A percentile compares a stretch with the other conserved stretches of the same genome.
Conservation (phyloP, 2,888 invertebrate genomes). For the Luffia ferchaultella region DNA sequence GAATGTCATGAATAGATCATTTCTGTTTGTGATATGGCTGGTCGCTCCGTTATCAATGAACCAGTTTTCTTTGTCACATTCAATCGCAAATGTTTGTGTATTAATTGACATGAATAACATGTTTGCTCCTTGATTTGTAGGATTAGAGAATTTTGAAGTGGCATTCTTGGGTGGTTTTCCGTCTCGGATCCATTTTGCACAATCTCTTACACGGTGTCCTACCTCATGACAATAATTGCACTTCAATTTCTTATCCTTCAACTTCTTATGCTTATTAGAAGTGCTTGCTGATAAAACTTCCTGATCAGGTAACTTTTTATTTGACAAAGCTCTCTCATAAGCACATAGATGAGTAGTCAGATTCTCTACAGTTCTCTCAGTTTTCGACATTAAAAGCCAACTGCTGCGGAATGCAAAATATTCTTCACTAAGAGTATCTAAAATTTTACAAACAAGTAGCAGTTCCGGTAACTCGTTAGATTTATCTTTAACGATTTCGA, state of each 20-base stretch:
- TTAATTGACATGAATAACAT: background rate
- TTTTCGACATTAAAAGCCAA: conserved; percentile 1
- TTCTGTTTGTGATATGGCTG: background rate
- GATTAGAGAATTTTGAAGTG: background rate
- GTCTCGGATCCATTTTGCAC: conserved; percentile 6
- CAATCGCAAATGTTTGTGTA: no score
- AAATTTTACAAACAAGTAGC: conserved; percentile 9
- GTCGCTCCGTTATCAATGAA: background rate
- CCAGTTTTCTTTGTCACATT: no score
- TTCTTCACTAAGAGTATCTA: conserved; percentile 9
- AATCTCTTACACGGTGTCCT: conserved; percentile 7
- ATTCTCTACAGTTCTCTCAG: conserved; percentile 1
- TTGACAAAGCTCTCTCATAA: background rate
- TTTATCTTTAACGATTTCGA: background rate
- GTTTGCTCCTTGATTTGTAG: background rate
- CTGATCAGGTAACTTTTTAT: background rate
- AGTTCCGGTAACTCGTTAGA: conserved; percentile 4
- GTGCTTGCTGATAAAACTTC: background rate
- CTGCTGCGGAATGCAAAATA: conserved; percentile 7
- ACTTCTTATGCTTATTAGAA: background rate
- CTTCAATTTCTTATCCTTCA: conserved; percentile 1
- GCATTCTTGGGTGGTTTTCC: conserved; percentile 1
- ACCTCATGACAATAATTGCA: background rate
- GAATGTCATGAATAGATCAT: background rate
- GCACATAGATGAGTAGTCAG: conserved; percentile 8